Evolutionary conservation across 2,113 vertebrate genomes (phyloP), one percentile per base, ranked within the genome.

Genomic region (Polypterus bichir): DNA sequence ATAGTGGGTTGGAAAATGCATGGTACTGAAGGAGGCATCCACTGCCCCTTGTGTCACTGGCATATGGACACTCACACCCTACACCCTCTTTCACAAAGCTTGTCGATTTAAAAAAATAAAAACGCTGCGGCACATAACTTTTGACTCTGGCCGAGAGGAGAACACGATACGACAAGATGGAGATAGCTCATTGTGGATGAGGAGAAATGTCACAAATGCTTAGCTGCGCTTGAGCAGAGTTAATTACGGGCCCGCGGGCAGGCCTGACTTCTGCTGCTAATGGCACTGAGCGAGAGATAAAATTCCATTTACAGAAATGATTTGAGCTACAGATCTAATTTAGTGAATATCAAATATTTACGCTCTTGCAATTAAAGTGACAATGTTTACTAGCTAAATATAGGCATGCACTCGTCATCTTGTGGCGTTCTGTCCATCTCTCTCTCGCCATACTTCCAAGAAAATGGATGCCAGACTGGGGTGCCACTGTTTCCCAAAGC

Each of bases 151-250:
- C 27, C 2, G 27, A 27, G 27, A 27, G 27, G 27, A 27, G 27
- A 90, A 90, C 75, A 74, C 79, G 81, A 88, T 91, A 84, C 95
- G 92, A 94, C 92, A 91, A 85, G 88, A 89, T 83, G 89, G 84
- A 94, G 91, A 94, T 92, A 94, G 92, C 92, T 93, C 88, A 94
- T 93, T 93, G 89, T 88, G 88, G 85, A 92, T 83, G 80, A 92
- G 86, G 86, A 92, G 90, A 91, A 91, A 91, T 88, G 92, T 97
- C 93, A 93, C 91, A 95, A 95, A 91, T 92, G 85, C 92, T 97
- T 97, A 97, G 91, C 88, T 86, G 89, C 88, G 92, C 91, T 90
- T 88, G 87, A 86, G 80, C 83, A 88, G 88, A 96, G 89, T 96
- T 97, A 94, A 97, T 97, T 94, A 93, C 88, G 79, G 85, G 82